Evolutionary conservation across 2,113 vertebrate species (phyloP).

Genomic region (Heptranchias perlo): DNA sequence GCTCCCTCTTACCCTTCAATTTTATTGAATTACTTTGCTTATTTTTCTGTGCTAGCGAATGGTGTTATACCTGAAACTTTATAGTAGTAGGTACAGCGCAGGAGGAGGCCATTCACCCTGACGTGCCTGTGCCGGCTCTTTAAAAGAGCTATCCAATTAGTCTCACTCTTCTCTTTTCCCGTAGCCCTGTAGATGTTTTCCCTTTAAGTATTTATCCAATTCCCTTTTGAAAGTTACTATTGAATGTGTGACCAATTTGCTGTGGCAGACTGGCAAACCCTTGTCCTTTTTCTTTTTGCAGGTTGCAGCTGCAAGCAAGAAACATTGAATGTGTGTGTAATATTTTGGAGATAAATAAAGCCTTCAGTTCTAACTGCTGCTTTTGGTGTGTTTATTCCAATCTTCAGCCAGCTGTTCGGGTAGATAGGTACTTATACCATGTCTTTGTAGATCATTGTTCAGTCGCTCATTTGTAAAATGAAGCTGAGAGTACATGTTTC

Average conservation of each 20-base stretch:
- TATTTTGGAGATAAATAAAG: not conserved
- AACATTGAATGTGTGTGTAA: conserved; percentile 41
- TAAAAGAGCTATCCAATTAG: too few relatives aligned
- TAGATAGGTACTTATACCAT: not conserved
- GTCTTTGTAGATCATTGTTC: not conserved
- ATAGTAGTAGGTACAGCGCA: too few relatives aligned
- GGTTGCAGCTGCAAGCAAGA: conserved; percentile 49
- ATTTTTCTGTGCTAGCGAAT: too few relatives aligned
- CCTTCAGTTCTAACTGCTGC: not conserved
- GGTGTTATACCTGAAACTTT: too few relatives aligned
- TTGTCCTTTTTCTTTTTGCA: conserved; percentile 31
- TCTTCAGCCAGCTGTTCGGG: not conserved
- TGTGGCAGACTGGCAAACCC: not conserved
- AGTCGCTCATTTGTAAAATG: not conserved
- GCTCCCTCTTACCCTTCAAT: too few relatives aligned
- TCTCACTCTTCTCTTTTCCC: too few relatives aligned
- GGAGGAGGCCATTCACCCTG: too few relatives aligned
- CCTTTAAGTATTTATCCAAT: too few relatives aligned
- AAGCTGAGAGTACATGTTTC: not conserved
- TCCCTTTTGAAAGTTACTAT: too few relatives aligned
- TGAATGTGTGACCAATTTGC: not conserved
- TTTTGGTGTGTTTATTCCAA: not conserved
- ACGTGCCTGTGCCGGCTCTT: too few relatives aligned
- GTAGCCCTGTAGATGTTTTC: too few relatives aligned
- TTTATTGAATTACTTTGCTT: too few relatives aligned